A percentile compares a stretch with the other conserved stretches of the same genome.
Evolutionary conservation across 2,113 vertebrate species (phyloP).

Genomic region (Xenopus laevis): DNA sequence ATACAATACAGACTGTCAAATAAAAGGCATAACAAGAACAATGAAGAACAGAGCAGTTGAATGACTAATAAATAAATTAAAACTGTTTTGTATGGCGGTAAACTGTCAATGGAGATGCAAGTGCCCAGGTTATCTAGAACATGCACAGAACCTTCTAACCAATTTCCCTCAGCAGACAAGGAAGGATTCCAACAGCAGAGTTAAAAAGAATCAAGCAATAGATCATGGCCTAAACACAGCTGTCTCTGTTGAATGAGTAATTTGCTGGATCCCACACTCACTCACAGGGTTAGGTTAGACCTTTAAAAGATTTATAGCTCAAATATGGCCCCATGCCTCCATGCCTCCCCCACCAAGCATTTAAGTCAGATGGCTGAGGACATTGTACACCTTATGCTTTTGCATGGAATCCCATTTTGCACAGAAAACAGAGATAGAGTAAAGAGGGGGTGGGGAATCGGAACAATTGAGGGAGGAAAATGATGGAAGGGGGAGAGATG

Average conservation of each 20-base stretch:
- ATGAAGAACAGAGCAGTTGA: neutral
- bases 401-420: conserved; percentile 10
- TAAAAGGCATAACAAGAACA: neutral
- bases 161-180: neutral
- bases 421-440: neutral
- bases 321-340: neutral
- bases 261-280: neutral
- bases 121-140: neutral
- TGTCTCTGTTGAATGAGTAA: neutral
- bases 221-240: neutral
- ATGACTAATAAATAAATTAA: neutral
- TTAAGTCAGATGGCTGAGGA: neutral
- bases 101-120: neutral
- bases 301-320: neutral
- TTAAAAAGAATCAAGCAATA: neutral
- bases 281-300: neutral
- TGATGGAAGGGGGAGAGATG: neutral
- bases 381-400: neutral
- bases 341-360: neutral
- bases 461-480: neutral
- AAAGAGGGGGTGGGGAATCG: neutral
- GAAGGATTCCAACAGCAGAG: neutral
- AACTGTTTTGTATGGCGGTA: no score
- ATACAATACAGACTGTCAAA: neutral
- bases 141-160: neutral